Evolutionary conservation across 2,888 invertebrate genomes (phyloP), one percentile per base, ranked within the genome.

Genomic region (Drosophila formosana): DNA sequence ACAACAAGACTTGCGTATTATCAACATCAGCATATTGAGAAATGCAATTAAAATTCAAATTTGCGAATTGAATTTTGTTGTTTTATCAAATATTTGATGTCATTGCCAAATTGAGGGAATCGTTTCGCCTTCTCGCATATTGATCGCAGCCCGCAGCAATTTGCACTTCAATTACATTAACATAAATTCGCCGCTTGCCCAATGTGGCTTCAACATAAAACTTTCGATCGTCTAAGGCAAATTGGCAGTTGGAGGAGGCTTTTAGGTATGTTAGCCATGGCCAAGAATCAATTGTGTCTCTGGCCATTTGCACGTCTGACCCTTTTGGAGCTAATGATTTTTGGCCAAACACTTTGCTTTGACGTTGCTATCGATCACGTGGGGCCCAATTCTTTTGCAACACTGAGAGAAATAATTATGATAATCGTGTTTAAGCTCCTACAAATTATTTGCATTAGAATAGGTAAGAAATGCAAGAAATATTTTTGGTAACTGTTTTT

Each of bases 231-330:
- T 49, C 52, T 58, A 66, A 67, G 65, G 63, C 73, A 72, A 72
- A 45, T 47, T 47, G 50, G 6, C 58, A 62, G 66, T 13, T 41
- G 18, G 18, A 41, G 13, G 13, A 13, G 39, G 56, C 41, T 37
- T 18, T 26, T n/a, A n/a, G 18, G 23, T 46, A 51, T 45, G 6
- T 43, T 60, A 49, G 49, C 25, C 47, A 39, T 65, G 75, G 63
- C 61, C 62, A 65, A 74, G 67, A 61, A 67, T 61, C 60, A 45
- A 57, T 45, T 68, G 55, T 43, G 43, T 32, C 57, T 58, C 41
- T 57, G 53, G 67, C 58, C 32, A 75, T 76, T 79, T 55, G 75
- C 86, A 85, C 88, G 83, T 88, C 68, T 83, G 88, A 80, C 83
- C 88, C 81, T 76, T 80, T 88, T 82, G 63, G 41, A 66, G 66